Percentiles rank a stretch among this genome's conserved stretches.
Conservation (phyloP, 2,797 vertebrate species). For the Hephaestus fuliginosus region DNA sequence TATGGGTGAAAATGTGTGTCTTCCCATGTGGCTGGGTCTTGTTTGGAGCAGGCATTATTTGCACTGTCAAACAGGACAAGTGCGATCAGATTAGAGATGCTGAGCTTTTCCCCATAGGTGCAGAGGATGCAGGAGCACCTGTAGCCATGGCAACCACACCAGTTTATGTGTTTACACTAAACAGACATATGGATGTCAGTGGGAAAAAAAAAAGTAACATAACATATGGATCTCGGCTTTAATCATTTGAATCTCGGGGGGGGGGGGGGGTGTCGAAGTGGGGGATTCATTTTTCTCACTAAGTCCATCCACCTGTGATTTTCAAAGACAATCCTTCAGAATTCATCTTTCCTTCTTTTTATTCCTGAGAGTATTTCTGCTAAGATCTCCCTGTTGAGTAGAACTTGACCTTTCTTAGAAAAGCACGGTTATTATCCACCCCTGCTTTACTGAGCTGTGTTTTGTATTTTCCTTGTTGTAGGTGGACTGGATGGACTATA, state of each 20-base stretch:
- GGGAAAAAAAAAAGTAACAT: not conserved
- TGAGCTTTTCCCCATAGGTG: constrained; percentile 31
- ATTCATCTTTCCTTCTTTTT: not conserved
- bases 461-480: constrained; percentile 4
- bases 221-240: constrained; percentile 43
- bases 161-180: constrained; percentile 35
- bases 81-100: constrained; percentile 32
- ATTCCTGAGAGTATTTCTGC: not conserved
- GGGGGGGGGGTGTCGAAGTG: not conserved
- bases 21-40: not conserved
- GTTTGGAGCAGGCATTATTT: constrained; percentile 20
- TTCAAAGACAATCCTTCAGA: constrained; percentile 1
- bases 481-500: not conserved
- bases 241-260: constrained; percentile 30
- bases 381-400: not conserved
- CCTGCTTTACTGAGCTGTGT: not conserved
- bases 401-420: constrained; percentile 25
- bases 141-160: constrained; percentile 24
- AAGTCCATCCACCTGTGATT: not conserved
- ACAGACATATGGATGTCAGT: constrained; percentile 48
- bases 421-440: not conserved
- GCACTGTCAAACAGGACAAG: constrained; percentile 16
- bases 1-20: not conserved
- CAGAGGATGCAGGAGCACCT: constrained; percentile 13
- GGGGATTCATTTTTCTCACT: not conserved